phyloP scores from a whole-genome alignment of 2,113 vertebrate species.

The Cepphus grylle region DNA sequence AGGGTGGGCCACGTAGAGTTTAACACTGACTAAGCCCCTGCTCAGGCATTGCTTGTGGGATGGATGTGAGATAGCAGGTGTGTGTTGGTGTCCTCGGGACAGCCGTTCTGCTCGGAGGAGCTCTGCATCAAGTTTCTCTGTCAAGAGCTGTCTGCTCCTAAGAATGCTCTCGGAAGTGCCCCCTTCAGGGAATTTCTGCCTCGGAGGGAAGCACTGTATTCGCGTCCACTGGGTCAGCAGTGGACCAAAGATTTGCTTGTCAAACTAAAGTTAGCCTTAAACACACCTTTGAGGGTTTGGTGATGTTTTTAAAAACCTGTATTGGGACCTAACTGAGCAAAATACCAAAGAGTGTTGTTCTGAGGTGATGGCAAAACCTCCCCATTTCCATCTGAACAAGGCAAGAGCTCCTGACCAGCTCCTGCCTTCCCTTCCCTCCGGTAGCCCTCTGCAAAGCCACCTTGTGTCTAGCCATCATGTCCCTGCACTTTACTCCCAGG shows the following conservation, averaged over 20 bases:
- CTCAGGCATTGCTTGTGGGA: not conserved
- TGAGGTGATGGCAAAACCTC: not conserved
- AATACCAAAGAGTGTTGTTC: not conserved
- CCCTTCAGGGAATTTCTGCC: not conserved
- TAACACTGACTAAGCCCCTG: not conserved
- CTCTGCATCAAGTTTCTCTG: slow-evolving; percentile 31
- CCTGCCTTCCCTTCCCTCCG: not conserved
- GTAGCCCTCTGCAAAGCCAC: not conserved
- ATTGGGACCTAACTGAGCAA: not conserved
- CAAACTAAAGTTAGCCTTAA: not conserved
- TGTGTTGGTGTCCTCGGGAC: not conserved
- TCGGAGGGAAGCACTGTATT: not conserved
- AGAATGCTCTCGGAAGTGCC: not conserved
- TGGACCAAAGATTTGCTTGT: not conserved
- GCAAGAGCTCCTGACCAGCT: not conserved
- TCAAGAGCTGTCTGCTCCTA: not conserved
- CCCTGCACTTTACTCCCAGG: not conserved
- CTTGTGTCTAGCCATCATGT: not conserved
- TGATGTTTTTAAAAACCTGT: not conserved
- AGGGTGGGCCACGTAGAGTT: not conserved
- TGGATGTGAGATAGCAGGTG: not conserved
- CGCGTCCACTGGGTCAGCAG: not conserved
- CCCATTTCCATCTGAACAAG: not conserved
- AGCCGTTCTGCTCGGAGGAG: not conserved
- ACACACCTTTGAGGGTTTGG: not conserved